Evolutionary conservation across 2,797 vertebrate species (phyloP).

Genomic region (Brachyrhaphis roseni): DNA sequence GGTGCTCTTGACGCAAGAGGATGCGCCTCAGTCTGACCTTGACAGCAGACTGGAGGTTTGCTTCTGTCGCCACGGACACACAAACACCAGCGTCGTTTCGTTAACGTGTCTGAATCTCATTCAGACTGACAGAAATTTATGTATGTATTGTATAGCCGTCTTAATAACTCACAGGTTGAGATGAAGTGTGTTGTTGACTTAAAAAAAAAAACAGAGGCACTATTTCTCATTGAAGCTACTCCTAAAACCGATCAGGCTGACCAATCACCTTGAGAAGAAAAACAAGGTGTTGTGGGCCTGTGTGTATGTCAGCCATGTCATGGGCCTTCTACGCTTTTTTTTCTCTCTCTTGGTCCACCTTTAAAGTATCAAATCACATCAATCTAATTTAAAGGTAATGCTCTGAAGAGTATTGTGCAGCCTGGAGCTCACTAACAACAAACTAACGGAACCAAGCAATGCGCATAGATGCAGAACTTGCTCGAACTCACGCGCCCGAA

Average conservation of each 20-base stretch:
- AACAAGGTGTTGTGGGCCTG: slow-evolving; percentile 5
- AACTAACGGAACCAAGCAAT: slow-evolving; percentile 1
- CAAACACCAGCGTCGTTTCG: slow-evolving; percentile 22
- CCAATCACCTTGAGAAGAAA: not conserved
- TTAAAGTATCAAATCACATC: slow-evolving; percentile 5
- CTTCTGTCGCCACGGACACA: slow-evolving; percentile 50
- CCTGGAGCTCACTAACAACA: slow-evolving; percentile 21
- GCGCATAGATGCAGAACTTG: slow-evolving; percentile 1
- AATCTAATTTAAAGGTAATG: not conserved
- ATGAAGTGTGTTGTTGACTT: slow-evolving; percentile 16
- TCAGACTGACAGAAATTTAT: slow-evolving; percentile 59
- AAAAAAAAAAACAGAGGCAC: slow-evolving; percentile 12
- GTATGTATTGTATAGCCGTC: slow-evolving; percentile 66
- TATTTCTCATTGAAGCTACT: not conserved
- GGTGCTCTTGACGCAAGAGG: slow-evolving; percentile 67
- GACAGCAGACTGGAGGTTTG: slow-evolving; percentile 59
- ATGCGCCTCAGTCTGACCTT: slow-evolving; percentile 74
- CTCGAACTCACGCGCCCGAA: slow-evolving; percentile 23
- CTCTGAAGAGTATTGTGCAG: slow-evolving; percentile 17
- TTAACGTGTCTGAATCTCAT: slow-evolving; percentile 44
- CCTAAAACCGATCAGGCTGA: slow-evolving; percentile 3
- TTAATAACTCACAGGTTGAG: slow-evolving; percentile 73
- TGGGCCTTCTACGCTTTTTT: not conserved
- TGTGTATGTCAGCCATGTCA: slow-evolving; percentile 1
- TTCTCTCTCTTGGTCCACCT: not conserved